phyloP scores from a whole-genome alignment of 2,797 vertebrate genomes.

The Mareca strepera region DNA sequence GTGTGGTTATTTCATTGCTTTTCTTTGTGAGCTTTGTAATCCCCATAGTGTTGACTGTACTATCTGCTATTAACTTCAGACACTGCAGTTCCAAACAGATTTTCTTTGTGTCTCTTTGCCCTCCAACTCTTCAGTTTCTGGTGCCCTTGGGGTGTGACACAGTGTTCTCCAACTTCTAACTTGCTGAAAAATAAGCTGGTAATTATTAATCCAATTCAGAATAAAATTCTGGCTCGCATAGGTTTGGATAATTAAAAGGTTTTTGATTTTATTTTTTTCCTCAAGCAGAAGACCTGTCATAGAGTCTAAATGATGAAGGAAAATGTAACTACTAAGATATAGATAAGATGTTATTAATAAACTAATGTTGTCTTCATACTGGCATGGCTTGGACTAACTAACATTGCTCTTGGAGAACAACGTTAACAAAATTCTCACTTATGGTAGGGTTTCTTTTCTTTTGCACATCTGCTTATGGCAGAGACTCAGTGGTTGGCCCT shows the following conservation, averaged over 20 bases:
- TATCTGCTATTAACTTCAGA: neutral
- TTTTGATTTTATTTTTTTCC: neutral
- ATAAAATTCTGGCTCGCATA: neutral
- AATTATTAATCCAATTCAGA: neutral
- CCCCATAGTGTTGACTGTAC: neutral
- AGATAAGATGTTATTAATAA: neutral
- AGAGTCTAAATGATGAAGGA: neutral
- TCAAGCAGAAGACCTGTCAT: neutral
- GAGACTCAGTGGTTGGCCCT: neutral
- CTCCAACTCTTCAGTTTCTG: neutral
- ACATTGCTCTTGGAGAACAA: neutral
- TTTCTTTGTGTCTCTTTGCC: neutral
- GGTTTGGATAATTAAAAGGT: neutral
- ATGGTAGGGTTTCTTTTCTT: neutral
- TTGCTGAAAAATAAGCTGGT: neutral
- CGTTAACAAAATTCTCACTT: neutral
- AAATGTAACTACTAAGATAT: neutral
- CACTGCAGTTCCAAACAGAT: neutral
- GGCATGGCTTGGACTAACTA: neutral
- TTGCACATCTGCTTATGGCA: no score
- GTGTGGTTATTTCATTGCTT: neutral
- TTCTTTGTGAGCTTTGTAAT: neutral
- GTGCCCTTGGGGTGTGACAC: neutral
- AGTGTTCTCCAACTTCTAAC: neutral
- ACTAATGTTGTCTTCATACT: rapidly evolving